Percentiles rank a stretch among this genome's conserved stretches.
These are phyloP conservation scores for Stratiomys singularior DNA, from an alignment of 2,888 invertebrate species.

Conservation along the genomic window DNA sequence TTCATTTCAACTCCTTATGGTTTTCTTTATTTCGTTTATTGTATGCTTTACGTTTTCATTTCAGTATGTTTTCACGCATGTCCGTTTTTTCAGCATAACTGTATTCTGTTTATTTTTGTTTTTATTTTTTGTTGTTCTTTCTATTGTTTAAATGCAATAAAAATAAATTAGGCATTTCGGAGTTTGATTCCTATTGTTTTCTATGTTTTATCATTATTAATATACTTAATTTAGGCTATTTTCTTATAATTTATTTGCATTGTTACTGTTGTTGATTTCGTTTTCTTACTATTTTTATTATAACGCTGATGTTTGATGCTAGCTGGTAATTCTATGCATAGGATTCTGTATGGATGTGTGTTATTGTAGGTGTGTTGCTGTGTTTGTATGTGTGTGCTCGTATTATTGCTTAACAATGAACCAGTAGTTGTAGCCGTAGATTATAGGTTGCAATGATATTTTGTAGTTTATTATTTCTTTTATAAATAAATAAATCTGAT, in stretches of 20 bases:
- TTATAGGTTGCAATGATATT: constrained; percentile 3
- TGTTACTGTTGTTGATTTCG: constrained; percentile 21
- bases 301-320: neutral
- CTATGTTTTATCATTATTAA: constrained; percentile 8
- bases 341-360: constrained; percentile 7
- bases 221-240: constrained; percentile 31
- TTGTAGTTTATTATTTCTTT: constrained; percentile 10
- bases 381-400: neutral
- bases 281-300: constrained; percentile 32
- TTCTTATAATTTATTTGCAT: constrained; percentile 44
- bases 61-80: constrained; percentile 32
- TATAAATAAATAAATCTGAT: constrained; percentile 39
- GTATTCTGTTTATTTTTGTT: constrained; percentile 13
- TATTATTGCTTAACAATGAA: neutral
- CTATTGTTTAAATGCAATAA: constrained; percentile 41
- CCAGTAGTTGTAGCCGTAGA: neutral
- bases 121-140: constrained; percentile 49
- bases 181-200: constrained; percentile 11
- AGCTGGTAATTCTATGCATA: neutral
- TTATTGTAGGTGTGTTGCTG: neutral
- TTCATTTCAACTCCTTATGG: constrained; percentile 17
- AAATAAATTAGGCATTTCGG: constrained; percentile 28
- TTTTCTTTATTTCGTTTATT: constrained; percentile 17
- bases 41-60: constrained; percentile 44
- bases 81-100: constrained; percentile 13